Percentiles rank a stretch among this genome's conserved stretches.
Conservation (phyloP, 2,113 vertebrate genomes). For the Poeciliopsis turrubarensis region DNA sequence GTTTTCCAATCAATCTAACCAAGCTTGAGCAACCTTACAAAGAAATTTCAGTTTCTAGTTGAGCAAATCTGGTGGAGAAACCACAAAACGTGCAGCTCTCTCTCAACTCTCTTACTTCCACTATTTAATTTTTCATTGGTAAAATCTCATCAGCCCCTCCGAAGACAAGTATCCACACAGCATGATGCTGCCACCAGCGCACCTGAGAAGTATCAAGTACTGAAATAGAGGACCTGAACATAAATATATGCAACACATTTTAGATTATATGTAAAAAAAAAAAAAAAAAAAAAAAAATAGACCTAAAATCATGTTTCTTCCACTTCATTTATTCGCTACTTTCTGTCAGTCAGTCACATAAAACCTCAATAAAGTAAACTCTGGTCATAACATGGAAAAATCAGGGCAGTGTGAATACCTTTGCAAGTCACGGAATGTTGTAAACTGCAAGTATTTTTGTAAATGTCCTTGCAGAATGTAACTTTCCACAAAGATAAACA, state of each 20-base stretch:
- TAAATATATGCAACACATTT: no score
- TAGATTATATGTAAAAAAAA: no score
- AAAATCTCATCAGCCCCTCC: not conserved
- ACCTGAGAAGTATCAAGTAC: not conserved
- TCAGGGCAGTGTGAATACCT: not conserved
- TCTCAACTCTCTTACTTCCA: not conserved
- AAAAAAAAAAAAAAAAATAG: no score
- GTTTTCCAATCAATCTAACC: not conserved
- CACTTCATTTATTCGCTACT: no score
- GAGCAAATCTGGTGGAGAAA: no score
- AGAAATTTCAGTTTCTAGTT: not conserved
- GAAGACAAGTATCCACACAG: not conserved
- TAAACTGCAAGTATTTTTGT: not conserved
- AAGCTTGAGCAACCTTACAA: not conserved
- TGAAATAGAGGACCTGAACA: no score
- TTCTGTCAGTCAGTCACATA: not conserved
- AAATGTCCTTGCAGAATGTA: not conserved
- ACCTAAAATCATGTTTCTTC: no score
- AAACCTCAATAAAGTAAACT: not conserved
- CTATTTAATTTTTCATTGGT: not conserved
- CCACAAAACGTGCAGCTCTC: not conserved
- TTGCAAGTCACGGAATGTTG: not conserved
- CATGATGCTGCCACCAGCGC: not conserved
- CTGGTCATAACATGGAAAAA: not conserved
- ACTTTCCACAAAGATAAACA: conserved; percentile 6